These are phyloP conservation scores for Babylonia areolata DNA, from an alignment of 1,140 invertebrate species.

Conservation along the genomic window DNA sequence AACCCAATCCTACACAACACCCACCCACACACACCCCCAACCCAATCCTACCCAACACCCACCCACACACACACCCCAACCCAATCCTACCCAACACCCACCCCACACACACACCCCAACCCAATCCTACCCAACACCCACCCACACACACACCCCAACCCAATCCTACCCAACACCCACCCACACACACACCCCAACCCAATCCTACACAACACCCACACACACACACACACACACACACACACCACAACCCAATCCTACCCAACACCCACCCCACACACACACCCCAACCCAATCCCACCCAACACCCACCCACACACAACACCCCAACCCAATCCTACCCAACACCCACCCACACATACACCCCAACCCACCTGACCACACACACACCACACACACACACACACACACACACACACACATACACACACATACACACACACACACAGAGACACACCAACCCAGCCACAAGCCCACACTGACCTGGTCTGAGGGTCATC, in stretches of 20 bases:
- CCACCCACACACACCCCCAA: background rate
- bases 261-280: too few relatives aligned
- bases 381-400: background rate
- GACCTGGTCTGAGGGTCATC: constrained; percentile 39
- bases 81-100: too few relatives aligned
- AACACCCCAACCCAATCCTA: too few relatives aligned
- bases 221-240: background rate
- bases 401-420: background rate
- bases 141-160: too few relatives aligned
- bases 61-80: too few relatives aligned
- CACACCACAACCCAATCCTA: too few relatives aligned
- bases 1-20: background rate
- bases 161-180: too few relatives aligned
- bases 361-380: background rate
- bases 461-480: too few relatives aligned
- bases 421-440: background rate
- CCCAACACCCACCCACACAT: constrained; percentile 9
- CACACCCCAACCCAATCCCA: background rate
- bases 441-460: background rate
- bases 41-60: too few relatives aligned
- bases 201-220: background rate
- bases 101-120: too few relatives aligned
- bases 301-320: background rate
- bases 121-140: too few relatives aligned
- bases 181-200: too few relatives aligned